These are phyloP conservation scores for Prosopocoilus inquinatus DNA, from an alignment of 2,888 invertebrate species.

Conservation along the genomic window DNA sequence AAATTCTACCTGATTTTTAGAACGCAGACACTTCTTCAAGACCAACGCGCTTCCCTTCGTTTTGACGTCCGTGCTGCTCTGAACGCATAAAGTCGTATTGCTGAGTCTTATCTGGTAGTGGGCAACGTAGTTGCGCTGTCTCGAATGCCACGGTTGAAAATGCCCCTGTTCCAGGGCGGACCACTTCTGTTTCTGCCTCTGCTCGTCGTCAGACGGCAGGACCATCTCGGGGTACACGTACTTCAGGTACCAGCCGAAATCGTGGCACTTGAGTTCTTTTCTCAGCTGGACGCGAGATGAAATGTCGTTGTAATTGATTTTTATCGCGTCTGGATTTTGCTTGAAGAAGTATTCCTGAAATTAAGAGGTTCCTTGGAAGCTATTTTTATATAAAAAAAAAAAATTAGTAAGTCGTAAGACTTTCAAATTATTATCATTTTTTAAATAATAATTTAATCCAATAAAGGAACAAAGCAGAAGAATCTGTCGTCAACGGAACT, in stretches of 20 bases:
- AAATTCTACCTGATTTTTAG: conserved; percentile 65
- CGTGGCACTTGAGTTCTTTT: conserved; percentile 71
- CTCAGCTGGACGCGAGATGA: conserved; percentile 70
- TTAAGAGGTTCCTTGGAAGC: neutral
- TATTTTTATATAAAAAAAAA: too few relatives aligned
- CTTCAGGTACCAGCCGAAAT: conserved; percentile 86
- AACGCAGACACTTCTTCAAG: conserved; percentile 67
- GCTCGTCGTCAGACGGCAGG: conserved; percentile 60
- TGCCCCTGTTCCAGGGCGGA: conserved; percentile 62
- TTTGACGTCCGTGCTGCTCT: conserved; percentile 73
- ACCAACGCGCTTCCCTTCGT: conserved; percentile 74
- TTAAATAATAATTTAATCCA: too few relatives aligned
- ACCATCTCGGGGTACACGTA: conserved; percentile 80
- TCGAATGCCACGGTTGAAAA: conserved; percentile 81
- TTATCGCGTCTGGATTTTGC: conserved; percentile 56
- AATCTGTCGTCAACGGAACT: too few relatives aligned
- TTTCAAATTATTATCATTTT: too few relatives aligned
- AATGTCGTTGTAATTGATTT: conserved; percentile 75
- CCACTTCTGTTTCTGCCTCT: conserved; percentile 59
- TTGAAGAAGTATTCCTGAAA: conserved; percentile 20
- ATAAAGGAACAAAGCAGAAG: too few relatives aligned
- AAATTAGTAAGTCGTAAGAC: too few relatives aligned
- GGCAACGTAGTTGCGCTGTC: conserved; percentile 72
- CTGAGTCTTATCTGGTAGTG: conserved; percentile 72
- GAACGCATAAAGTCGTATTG: conserved; percentile 73